phyloP scores from a whole-genome alignment of 2,113 vertebrate genomes.

The Pleuronectes platessa region DNA sequence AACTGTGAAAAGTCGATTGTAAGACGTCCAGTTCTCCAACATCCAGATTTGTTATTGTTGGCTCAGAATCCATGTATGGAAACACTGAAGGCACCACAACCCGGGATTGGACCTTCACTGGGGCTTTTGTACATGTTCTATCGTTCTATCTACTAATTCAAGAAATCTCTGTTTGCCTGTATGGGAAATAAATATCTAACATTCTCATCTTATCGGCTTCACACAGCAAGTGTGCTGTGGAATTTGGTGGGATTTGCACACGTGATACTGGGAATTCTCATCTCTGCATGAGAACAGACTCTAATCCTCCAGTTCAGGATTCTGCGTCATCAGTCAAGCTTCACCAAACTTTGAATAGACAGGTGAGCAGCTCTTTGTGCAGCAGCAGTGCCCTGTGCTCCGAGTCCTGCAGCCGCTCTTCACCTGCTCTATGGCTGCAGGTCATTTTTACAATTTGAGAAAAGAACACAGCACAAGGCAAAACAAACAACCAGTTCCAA shows the following conservation, averaged over 20 bases:
- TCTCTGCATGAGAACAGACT: no score
- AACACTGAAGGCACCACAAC: neutral
- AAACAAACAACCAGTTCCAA: no score
- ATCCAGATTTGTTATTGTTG: neutral
- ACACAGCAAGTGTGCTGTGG: no score
- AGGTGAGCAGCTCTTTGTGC: neutral
- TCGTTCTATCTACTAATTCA: neutral
- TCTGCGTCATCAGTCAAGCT: no score
- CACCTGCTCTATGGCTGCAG: no score
- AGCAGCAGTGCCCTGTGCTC: no score
- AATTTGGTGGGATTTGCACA: no score
- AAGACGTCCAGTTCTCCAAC: neutral
- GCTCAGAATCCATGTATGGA: neutral
- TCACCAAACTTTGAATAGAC: neutral
- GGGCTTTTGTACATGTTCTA: neutral
- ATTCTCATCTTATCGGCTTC: neutral
- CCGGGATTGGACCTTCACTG: neutral
- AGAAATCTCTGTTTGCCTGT: neutral
- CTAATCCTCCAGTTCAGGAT: no score
- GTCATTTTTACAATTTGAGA: no score
- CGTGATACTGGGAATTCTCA: no score
- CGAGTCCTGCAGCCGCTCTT: neutral
- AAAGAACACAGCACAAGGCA: no score
- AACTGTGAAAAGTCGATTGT: constrained; percentile 7
- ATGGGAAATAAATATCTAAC: neutral